These are phyloP conservation scores for Palythoa heliodiscus DNA, from an alignment of 92 coral and sea anemone genomes.

Conservation along the genomic window DNA sequence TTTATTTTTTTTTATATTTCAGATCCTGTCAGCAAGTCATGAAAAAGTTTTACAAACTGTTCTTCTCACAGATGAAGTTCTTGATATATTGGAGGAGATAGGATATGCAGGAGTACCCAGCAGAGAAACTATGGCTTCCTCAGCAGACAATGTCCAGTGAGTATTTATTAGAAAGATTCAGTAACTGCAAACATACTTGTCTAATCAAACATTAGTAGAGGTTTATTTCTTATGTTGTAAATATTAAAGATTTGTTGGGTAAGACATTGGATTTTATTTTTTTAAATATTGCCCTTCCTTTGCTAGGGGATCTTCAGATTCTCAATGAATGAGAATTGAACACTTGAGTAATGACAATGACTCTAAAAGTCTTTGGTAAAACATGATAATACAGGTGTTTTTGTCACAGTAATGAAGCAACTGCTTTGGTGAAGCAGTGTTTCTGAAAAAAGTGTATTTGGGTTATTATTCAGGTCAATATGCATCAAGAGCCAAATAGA, in stretches of 20 bases:
- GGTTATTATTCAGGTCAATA: constrained; percentile 13
- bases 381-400: background rate
- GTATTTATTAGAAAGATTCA: background rate
- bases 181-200: background rate
- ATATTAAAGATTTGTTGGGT: background rate
- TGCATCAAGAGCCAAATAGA: constrained; percentile 3
- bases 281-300: too few relatives aligned
- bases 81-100: constrained; percentile 53
- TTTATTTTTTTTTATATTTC: background rate
- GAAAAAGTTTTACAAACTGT: constrained; percentile 30
- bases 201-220: background rate
- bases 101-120: constrained; percentile 53
- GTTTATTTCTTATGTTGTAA: background rate
- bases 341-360: too few relatives aligned
- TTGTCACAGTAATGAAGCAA: background rate
- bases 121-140: constrained; percentile 40
- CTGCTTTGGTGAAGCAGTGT: constrained; percentile 1
- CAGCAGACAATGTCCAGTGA: constrained; percentile 41
- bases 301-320: too few relatives aligned
- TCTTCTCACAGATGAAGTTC: constrained; percentile 31
- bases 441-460: background rate
- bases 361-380: background rate
- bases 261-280: too few relatives aligned
- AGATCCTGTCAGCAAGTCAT: constrained; percentile 29
- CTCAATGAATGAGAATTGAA: too few relatives aligned